Evolutionary conservation across 2,797 vertebrate genomes (phyloP), one percentile per base, ranked within the genome.

Genomic region (Pipistrellus pipistrellus): DNA sequence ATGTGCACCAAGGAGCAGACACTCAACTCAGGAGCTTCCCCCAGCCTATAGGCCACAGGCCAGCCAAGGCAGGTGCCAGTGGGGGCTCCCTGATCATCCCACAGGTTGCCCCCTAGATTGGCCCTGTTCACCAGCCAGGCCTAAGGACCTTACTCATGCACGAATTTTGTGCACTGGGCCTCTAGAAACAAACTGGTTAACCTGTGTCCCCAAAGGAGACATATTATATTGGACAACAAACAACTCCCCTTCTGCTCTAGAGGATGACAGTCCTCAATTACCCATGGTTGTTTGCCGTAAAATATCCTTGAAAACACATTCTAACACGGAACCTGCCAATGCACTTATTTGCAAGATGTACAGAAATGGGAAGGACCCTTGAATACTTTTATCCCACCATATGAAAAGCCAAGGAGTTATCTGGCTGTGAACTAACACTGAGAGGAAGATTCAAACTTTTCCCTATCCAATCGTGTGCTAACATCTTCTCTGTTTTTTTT

Each of bases 391-490:
- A 59, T 73, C 12, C 35, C 53, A 76, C 7, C 4, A 48, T 69
- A 15, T 48, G 25, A 91, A 91, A 93, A 30, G 44, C 48, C 3
- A 55, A 78, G 44, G 66, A 90, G 89, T 90, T 48, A 95, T 88
- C 53, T 92, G 38, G 2, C 48, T 93, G 30, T 83, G 53, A 92
- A 84, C 23, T 78, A 68, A 71, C 66, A 64, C 32, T 89, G n/a
- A 90, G 95, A 85, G 90, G 38, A 96, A 90, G n/a, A 66, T 82
- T 93, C 77, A 78, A 89, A 82, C 41, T 80, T 92, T 90, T 85
- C 4, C 53, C 18, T 91, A 4, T 38, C 20, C 20, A 89, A 17
- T 68, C 81, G 55, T 68, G 21, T 62, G 53, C 53, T 85, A 77
- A 81, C 38, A 88, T 78, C 48, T 11, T 91, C 2, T 87, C 35